phyloP scores from a whole-genome alignment of 2,113 vertebrate species.

The Sander lucioperca region DNA sequence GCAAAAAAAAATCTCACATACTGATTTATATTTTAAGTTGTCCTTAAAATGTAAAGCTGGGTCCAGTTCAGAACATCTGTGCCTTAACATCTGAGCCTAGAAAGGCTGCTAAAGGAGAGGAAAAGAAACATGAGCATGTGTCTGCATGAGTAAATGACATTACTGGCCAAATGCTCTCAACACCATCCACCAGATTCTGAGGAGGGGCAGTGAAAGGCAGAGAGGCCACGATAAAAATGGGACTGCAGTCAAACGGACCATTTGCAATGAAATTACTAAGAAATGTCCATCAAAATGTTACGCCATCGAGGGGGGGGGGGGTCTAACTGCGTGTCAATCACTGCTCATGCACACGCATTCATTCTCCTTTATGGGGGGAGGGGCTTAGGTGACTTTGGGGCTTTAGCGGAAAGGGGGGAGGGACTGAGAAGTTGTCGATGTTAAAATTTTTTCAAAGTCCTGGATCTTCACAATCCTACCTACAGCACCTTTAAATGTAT shows the following conservation, averaged over 20 bases:
- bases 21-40: conserved; percentile 43
- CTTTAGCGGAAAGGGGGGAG: too few species aligned
- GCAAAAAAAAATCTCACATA: not conserved
- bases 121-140: conserved; percentile 44
- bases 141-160: conserved; percentile 64
- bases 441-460: too few species aligned
- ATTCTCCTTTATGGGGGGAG: too few species aligned
- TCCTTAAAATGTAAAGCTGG: conserved; percentile 46
- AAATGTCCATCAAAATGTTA: conserved; percentile 59
- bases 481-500: too few species aligned
- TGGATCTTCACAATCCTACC: too few species aligned
- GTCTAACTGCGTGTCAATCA: too few species aligned
- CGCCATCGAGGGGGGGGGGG: not conserved
- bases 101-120: conserved; percentile 25
- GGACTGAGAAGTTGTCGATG: too few species aligned
- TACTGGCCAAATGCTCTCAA: conserved; percentile 57
- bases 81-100: conserved; percentile 8
- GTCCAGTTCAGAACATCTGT: conserved; percentile 51
- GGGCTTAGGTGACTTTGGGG: too few species aligned
- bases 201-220: conserved; percentile 24
- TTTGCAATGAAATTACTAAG: conserved; percentile 57
- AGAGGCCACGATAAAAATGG: conserved; percentile 35
- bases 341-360: too few species aligned
- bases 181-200: conserved; percentile 40
- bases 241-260: conserved; percentile 53